phyloP scores from a whole-genome alignment of 2,797 vertebrate genomes.

The Lacerta agilis region DNA sequence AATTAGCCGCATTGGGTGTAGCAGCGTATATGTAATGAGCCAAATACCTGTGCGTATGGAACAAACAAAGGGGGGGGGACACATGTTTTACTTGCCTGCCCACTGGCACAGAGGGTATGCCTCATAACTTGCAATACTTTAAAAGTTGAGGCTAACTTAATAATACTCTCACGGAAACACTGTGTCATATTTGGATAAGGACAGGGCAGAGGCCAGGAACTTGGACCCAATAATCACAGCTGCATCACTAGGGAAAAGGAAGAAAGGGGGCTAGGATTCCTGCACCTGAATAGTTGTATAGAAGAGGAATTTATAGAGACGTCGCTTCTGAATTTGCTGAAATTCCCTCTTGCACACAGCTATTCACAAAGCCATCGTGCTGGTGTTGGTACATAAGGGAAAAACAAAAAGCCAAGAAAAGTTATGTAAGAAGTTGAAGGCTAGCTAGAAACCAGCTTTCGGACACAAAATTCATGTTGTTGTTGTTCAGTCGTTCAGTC shows the following conservation, averaged over 20 bases:
- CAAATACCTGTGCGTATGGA: constrained; percentile 11
- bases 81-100: not conserved
- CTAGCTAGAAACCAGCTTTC: not conserved
- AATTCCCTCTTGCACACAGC: no score
- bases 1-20: constrained; percentile 30
- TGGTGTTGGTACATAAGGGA: no score
- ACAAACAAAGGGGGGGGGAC: not conserved
- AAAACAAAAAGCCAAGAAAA: not conserved
- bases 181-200: not conserved
- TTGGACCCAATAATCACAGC: not conserved
- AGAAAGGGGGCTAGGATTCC: not conserved
- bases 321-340: not conserved
- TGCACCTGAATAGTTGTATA: not conserved
- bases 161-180: not conserved
- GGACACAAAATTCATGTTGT: no score
- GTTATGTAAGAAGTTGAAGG: not conserved
- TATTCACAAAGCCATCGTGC: no score
- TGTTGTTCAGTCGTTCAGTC: no score
- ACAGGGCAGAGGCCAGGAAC: not conserved
- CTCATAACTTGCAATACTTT: not conserved
- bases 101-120: not conserved
- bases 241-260: not conserved
- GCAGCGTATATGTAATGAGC: constrained; percentile 2
- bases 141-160: not conserved
- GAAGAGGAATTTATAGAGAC: not conserved